Evolutionary conservation across 1,140 invertebrate genomes (phyloP).

Genomic region (Leptopilina clavipes): DNA sequence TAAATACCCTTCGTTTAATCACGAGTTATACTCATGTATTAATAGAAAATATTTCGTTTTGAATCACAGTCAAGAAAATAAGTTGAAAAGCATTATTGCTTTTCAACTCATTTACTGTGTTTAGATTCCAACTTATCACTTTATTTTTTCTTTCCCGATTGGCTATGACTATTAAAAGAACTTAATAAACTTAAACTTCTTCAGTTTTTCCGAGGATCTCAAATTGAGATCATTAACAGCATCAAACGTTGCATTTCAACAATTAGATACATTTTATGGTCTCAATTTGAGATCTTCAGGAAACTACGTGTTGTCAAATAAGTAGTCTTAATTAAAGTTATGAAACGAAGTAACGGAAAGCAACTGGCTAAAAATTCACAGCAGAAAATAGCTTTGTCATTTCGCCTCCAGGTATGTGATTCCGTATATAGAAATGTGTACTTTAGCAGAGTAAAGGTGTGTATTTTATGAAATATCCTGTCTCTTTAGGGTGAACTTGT

Average conservation of each 20-base stretch:
- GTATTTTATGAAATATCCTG: neutral
- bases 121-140: constrained; percentile 44
- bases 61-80: neutral
- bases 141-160: constrained; percentile 23
- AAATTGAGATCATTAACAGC: no score
- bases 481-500: constrained; percentile 19
- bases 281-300: no score
- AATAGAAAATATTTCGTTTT: no score
- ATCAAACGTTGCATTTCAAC: no score
- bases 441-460: neutral
- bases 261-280: no score
- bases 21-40: no score
- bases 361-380: constrained; percentile 8
- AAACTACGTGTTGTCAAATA: no score
- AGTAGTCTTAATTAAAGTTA: constrained; percentile 17
- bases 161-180: neutral
- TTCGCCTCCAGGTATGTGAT: neutral
- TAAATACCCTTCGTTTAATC: no score
- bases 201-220: no score
- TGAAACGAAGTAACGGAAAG: neutral
- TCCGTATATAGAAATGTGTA: constrained; percentile 16
- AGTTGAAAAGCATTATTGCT: constrained; percentile 36
- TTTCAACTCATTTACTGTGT: constrained; percentile 46
- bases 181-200: no score
- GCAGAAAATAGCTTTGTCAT: neutral